Percentiles rank a stretch among this genome's conserved stretches.
These are phyloP conservation scores for Siniperca obscura DNA, from an alignment of 2,797 vertebrate genomes.

Conservation along the genomic window DNA sequence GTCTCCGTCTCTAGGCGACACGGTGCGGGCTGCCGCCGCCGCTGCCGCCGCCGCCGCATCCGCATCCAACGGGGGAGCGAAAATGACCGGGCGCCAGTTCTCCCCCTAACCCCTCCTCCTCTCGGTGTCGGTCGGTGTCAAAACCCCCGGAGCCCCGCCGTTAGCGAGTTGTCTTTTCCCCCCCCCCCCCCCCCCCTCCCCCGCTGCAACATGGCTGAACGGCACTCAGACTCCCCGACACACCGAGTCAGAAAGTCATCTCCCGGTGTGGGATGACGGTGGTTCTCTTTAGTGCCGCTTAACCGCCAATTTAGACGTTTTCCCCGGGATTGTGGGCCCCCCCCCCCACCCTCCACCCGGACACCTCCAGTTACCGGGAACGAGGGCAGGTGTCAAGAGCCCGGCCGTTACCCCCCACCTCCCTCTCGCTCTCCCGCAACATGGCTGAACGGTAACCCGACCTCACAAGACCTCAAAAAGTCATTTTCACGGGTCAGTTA, in stretches of 20 bases:
- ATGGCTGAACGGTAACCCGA: slow-evolving; percentile 80
- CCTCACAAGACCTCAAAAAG: slow-evolving; percentile 77
- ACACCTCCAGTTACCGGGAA: slow-evolving; percentile 42
- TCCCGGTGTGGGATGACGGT: slow-evolving; percentile 32
- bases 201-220: slow-evolving; percentile 75
- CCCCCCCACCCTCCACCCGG: too few relatives aligned
- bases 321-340: not conserved
- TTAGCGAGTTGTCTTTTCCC: slow-evolving; percentile 22
- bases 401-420: slow-evolving; percentile 3
- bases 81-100: slow-evolving; percentile 33
- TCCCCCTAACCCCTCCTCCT: not conserved
- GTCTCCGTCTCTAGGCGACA: slow-evolving; percentile 71
- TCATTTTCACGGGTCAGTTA: slow-evolving; percentile 75
- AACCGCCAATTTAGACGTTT: slow-evolving; percentile 13
- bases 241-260: slow-evolving; percentile 64
- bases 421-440: slow-evolving; percentile 59
- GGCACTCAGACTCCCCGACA: slow-evolving; percentile 37
- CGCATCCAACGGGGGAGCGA: slow-evolving; percentile 47
- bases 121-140: slow-evolving; percentile 60
- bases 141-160: slow-evolving; percentile 52
- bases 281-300: not conserved
- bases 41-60: slow-evolving; percentile 26
- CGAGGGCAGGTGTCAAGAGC: slow-evolving; percentile 78
- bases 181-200: not conserved
- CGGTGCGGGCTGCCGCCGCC: slow-evolving; percentile 37